A percentile compares a stretch with the other conserved stretches of the same genome.
Conservation (phyloP, 2,888 invertebrate genomes). For the Folsomia manolachei region DNA sequence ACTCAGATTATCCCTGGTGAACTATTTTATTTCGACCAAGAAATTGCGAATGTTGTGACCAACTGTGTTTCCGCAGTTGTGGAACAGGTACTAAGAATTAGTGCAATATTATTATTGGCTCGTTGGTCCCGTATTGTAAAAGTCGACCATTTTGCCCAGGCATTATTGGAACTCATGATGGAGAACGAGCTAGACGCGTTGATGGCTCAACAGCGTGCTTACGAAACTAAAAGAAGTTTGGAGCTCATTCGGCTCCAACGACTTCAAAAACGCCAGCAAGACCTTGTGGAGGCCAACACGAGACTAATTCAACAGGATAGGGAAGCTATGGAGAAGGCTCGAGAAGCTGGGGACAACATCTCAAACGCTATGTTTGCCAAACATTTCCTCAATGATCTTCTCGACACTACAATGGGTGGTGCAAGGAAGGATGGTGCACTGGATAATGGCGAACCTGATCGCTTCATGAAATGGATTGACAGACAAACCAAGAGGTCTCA, state of each 20-base stretch:
- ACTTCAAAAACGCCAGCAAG: background rate
- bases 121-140: too few relatives aligned
- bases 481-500: background rate
- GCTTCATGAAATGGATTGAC: background rate
- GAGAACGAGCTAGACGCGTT: conserved; percentile 15
- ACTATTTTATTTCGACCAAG: background rate
- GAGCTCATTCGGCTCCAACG: background rate
- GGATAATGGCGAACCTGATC: background rate
- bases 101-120: background rate
- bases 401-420: background rate
- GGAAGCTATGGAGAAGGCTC: background rate
- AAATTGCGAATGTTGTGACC: background rate
- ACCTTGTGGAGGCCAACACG: background rate
- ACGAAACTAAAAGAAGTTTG: background rate
- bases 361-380: conserved; percentile 3
- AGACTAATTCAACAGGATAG: conserved; percentile 11
- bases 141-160: conserved; percentile 1
- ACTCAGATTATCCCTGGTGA: conserved; percentile 12
- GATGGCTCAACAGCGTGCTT: background rate
- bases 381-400: background rate
- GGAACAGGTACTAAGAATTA: conserved; percentile 6
- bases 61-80: background rate
- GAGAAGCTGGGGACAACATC: background rate
- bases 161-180: conserved; percentile 18
- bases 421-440: background rate